These are phyloP conservation scores for Glyphotaelius pellucidus DNA, from an alignment of 2,888 invertebrate species.

Conservation along the genomic window DNA sequence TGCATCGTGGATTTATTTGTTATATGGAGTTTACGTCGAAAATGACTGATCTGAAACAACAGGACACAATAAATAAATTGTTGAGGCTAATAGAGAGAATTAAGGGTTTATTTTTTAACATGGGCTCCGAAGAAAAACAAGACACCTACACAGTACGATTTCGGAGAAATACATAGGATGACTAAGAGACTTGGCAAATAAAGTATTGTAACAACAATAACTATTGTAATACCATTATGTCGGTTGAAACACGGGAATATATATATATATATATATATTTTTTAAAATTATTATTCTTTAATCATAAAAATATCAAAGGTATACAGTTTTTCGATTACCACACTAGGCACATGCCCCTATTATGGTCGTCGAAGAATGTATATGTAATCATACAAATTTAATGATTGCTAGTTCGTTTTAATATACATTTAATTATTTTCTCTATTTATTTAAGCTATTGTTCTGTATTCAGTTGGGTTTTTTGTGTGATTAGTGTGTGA, in stretches of 20 bases:
- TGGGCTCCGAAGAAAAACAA: background rate
- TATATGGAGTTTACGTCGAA: constrained; percentile 7
- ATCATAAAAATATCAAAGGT: too few relatives aligned
- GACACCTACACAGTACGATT: background rate
- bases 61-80: background rate
- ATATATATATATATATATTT: too few relatives aligned
- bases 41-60: constrained; percentile 5
- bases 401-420: too few relatives aligned
- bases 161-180: background rate
- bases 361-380: too few relatives aligned
- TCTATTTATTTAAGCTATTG: too few relatives aligned
- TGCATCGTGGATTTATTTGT: constrained; percentile 52
- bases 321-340: too few relatives aligned
- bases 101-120: background rate
- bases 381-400: too few relatives aligned
- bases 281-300: too few relatives aligned
- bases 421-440: too few relatives aligned
- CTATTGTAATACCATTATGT: background rate
- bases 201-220: background rate
- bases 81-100: background rate
- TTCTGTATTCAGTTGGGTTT: too few relatives aligned
- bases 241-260: background rate
- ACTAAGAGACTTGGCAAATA: background rate
- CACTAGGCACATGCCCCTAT: too few relatives aligned
- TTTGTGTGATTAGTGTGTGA: too few relatives aligned